These are phyloP conservation scores for Rhagologus leucostigma DNA, from an alignment of 2,113 vertebrate species.

Conservation along the genomic window DNA sequence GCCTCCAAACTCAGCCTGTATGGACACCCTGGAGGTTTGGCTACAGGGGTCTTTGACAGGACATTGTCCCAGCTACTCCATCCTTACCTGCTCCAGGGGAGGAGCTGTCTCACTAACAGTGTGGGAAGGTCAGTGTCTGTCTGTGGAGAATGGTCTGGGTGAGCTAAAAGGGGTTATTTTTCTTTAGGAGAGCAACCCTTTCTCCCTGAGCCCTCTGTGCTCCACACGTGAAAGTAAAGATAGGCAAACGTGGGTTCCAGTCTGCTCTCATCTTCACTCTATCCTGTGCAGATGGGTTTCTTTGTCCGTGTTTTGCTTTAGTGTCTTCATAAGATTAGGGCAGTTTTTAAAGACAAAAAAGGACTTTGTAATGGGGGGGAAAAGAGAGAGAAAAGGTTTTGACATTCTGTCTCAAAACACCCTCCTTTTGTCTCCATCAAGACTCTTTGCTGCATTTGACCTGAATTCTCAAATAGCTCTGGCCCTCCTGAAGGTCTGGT, in stretches of 20 bases:
- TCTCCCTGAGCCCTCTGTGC: not conserved
- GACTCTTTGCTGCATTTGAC: slow-evolving; percentile 1
- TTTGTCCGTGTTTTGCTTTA: not conserved
- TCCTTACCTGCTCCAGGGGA: not conserved
- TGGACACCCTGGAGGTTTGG: rapidly evolving
- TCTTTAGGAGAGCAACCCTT: not conserved
- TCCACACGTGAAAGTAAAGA: not conserved
- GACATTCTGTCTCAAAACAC: not conserved
- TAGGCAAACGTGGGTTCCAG: not conserved
- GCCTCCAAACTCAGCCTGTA: not conserved
- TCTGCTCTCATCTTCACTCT: not conserved
- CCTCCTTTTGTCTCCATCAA: not conserved
- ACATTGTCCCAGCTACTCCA: not conserved
- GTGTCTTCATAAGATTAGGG: not conserved
- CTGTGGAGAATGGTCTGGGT: not conserved
- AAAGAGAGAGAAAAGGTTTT: not conserved
- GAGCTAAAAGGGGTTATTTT: not conserved
- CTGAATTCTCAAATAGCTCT: slow-evolving; percentile 7
- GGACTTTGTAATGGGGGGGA: not conserved
- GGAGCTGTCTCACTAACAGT: not conserved
- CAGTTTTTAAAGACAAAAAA: not conserved
- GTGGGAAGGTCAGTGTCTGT: not conserved
- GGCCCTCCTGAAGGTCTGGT: not conserved
- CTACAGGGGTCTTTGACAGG: not conserved
- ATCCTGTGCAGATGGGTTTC: not conserved